These are phyloP conservation scores for Tortrix viridana DNA, from an alignment of 2,888 invertebrate species.

Conservation along the genomic window DNA sequence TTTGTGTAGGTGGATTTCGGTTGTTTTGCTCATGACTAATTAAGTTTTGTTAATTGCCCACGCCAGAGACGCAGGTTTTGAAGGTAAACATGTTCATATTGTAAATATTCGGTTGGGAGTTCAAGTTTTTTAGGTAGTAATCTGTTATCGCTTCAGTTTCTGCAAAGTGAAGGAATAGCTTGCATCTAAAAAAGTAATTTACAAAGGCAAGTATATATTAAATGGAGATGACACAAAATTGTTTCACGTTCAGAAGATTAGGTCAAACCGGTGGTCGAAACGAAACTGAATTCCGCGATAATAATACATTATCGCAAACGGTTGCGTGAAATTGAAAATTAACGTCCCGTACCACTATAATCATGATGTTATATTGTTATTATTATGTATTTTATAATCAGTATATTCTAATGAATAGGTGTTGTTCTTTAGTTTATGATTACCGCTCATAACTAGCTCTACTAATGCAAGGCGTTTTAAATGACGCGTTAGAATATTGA, in stretches of 20 bases:
- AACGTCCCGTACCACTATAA: constrained; percentile 23
- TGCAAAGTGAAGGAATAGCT: too few relatives aligned
- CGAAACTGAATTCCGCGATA: constrained; percentile 24
- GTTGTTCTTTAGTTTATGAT: constrained; percentile 31
- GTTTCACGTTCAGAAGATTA: background rate
- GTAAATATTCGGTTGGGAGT: background rate
- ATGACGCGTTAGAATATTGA: constrained; percentile 27
- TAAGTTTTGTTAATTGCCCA: constrained; percentile 24
- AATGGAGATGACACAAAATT: background rate
- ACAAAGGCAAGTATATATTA: background rate
- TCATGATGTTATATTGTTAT: constrained; percentile 29
- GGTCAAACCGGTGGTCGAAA: constrained; percentile 22
- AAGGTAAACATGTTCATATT: constrained; percentile 11
- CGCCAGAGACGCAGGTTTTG: constrained; percentile 12
- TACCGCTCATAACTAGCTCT: constrained; percentile 20
- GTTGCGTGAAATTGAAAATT: constrained; percentile 38
- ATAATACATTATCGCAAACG: constrained; percentile 27
- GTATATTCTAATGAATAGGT: constrained; percentile 23
- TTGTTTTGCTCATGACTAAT: constrained; percentile 8
- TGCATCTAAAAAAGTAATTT: background rate
- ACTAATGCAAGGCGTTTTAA: constrained; percentile 19
- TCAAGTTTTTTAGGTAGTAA: background rate
- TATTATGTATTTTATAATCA: constrained; percentile 29
- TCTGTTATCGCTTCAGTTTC: background rate
- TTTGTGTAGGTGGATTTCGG: background rate